These are phyloP conservation scores for Ectobius pallidus DNA, from an alignment of 2,888 invertebrate genomes.

Conservation along the genomic window DNA sequence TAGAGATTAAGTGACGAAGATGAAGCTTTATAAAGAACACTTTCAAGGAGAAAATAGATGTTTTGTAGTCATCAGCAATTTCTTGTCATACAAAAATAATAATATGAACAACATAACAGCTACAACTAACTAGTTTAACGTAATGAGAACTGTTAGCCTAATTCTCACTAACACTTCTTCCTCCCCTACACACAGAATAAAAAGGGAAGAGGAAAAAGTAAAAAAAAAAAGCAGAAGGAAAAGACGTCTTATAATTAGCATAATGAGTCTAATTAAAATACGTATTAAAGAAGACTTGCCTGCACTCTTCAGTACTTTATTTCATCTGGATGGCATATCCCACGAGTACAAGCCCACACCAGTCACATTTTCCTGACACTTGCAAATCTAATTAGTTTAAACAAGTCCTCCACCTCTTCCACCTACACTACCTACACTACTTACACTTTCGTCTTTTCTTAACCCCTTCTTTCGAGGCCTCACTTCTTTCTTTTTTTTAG, in stretches of 20 bases:
- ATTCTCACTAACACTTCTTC: slow-evolving; percentile 34
- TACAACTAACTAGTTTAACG: slow-evolving; percentile 22
- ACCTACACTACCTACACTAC: neutral
- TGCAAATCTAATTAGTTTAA: slow-evolving; percentile 43
- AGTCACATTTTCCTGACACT: slow-evolving; percentile 42
- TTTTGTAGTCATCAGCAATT: too few relatives aligned
- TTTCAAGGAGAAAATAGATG: too few relatives aligned
- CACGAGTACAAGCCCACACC: slow-evolving; percentile 25
- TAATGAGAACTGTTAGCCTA: slow-evolving; percentile 1
- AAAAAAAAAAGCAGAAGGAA: neutral
- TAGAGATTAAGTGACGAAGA: too few relatives aligned
- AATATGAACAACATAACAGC: neutral
- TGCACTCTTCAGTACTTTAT: slow-evolving; percentile 35
- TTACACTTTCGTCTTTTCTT: slow-evolving; percentile 9
- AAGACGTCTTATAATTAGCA: slow-evolving; percentile 56
- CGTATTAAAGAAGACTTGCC: slow-evolving; percentile 46
- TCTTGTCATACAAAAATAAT: too few relatives aligned
- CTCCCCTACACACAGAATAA: neutral
- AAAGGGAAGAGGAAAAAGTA: slow-evolving; percentile 2
- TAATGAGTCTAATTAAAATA: slow-evolving; percentile 76
- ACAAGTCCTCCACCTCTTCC: slow-evolving; percentile 37
- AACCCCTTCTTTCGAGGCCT: too few relatives aligned
- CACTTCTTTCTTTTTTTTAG: slow-evolving; percentile 6
- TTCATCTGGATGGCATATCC: slow-evolving; percentile 32
- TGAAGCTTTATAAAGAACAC: too few relatives aligned